These are phyloP conservation scores for Rhynchotus rufescens DNA, from an alignment of 2,797 vertebrate genomes.

Conservation along the genomic window DNA sequence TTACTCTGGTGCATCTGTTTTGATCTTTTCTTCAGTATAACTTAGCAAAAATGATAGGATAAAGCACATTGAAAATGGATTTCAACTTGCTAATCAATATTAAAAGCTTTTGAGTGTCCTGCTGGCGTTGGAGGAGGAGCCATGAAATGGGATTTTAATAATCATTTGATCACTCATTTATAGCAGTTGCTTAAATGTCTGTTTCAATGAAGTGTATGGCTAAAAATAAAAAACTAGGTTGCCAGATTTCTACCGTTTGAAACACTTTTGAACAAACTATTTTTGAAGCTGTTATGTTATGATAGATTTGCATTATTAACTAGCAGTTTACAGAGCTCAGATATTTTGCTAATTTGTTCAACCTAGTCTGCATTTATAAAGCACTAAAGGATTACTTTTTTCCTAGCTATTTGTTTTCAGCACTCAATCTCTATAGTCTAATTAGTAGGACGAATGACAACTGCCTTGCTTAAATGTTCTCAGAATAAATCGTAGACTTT, in stretches of 20 bases:
- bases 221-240: constrained; percentile 63
- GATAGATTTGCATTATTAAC: constrained; percentile 26
- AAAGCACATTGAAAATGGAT: constrained; percentile 41
- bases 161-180: constrained; percentile 90
- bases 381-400: not conserved
- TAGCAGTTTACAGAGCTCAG: not conserved
- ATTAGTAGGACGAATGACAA: constrained; percentile 41
- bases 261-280: constrained; percentile 68
- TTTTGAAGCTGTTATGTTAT: constrained; percentile 57
- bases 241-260: constrained; percentile 75
- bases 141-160: constrained; percentile 76
- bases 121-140: constrained; percentile 58
- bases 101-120: constrained; percentile 33
- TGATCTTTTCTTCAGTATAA: constrained; percentile 42
- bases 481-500: constrained; percentile 64
- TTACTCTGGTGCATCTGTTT: not conserved
- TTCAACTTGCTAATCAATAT: constrained; percentile 28
- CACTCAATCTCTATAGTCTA: constrained; percentile 36
- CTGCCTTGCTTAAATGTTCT: constrained; percentile 49
- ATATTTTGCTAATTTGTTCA: constrained; percentile 59
- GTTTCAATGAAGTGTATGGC: constrained; percentile 76
- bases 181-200: constrained; percentile 84
- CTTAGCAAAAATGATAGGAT: not conserved
- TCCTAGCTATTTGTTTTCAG: constrained; percentile 67
- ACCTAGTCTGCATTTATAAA: not conserved